Conservation (phyloP, 2,797 vertebrate species). For the Falco cherrug region DNA sequence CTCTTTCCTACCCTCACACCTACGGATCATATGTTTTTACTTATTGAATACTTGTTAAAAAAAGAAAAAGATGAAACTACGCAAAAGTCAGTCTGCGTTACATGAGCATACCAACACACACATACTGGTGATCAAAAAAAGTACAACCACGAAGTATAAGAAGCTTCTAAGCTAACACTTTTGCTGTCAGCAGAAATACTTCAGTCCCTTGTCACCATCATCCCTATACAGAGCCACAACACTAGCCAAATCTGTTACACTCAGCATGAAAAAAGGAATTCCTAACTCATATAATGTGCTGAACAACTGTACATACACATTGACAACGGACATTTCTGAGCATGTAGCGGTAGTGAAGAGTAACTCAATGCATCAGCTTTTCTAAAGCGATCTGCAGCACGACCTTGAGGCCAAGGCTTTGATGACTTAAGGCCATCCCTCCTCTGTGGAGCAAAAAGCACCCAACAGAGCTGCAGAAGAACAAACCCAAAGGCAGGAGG, state of each 20-base stretch:
- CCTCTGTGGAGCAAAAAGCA: background rate
- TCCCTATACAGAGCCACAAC: background rate
- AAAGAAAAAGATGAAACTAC: background rate
- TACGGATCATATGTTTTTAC: slow-evolving; percentile 30
- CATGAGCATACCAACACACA: background rate
- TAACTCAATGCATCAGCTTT: background rate
- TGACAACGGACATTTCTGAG: background rate
- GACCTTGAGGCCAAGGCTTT: slow-evolving; percentile 52
- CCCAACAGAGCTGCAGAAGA: background rate
- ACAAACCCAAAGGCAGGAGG: background rate
- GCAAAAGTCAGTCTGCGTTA: background rate
- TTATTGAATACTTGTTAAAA: slow-evolving; percentile 4
- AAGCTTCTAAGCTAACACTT: background rate
- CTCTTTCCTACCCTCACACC: slow-evolving; percentile 1
- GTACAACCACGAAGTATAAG: background rate
- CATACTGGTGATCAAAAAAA: background rate
- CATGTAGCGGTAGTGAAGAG: background rate
- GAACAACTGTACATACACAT: background rate
- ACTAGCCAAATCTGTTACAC: background rate
- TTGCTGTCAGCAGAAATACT: background rate
- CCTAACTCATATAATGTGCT: background rate
- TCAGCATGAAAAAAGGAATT: background rate
- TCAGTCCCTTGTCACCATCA: background rate
- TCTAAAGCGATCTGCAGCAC: background rate
- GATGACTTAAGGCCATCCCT: background rate